These are phyloP conservation scores for Bradypodion ventrale DNA, from an alignment of 2,797 vertebrate species.

Conservation along the genomic window DNA sequence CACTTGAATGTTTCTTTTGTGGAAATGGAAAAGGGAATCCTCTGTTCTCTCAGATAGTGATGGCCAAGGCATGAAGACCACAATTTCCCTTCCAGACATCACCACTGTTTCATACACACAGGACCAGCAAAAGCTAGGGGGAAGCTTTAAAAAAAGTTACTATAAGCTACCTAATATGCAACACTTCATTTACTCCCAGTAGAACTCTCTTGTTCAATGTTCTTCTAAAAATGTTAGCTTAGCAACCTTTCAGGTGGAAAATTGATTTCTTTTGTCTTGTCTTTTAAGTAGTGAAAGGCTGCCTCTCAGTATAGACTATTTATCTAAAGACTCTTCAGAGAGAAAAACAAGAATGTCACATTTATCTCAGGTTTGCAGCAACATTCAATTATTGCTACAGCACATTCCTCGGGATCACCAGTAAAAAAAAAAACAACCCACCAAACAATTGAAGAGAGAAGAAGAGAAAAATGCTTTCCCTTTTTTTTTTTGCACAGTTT, in stretches of 20 bases:
- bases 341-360: conserved; percentile 60
- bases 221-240: conserved; percentile 23
- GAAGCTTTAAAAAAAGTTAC: too few species aligned
- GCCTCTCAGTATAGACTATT: conserved; percentile 53
- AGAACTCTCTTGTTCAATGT: neutral
- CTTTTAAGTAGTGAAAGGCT: conserved; percentile 45
- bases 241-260: conserved; percentile 50
- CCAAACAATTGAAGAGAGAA: conserved; percentile 36
- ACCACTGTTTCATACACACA: neutral
- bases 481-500: conserved; percentile 36
- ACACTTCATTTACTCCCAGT: neutral
- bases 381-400: conserved; percentile 52
- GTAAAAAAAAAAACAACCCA: conserved; percentile 43
- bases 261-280: conserved; percentile 45
- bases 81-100: neutral
- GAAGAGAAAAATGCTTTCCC: conserved; percentile 16
- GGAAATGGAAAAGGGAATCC: neutral
- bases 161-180: neutral
- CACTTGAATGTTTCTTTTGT: neutral
- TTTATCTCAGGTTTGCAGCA: conserved; percentile 64
- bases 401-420: conserved; percentile 50
- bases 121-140: neutral
- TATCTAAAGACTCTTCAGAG: conserved; percentile 60
- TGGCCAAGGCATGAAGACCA: neutral
- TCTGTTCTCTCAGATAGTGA: neutral